Evolutionary conservation across 2,888 invertebrate genomes (phyloP).

Genomic region (Tupiocoris notatus): DNA sequence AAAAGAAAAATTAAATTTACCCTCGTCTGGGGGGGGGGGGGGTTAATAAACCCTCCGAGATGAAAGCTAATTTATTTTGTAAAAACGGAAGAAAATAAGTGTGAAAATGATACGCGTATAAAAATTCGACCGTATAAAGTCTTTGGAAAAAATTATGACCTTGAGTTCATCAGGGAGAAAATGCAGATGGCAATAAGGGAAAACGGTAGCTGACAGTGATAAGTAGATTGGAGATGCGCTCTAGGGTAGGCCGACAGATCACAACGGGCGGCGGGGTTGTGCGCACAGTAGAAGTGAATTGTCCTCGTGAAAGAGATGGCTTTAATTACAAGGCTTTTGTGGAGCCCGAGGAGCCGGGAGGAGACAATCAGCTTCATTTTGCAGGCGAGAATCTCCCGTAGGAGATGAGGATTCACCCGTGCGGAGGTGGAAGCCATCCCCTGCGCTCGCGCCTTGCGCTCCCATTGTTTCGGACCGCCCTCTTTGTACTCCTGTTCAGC

Average conservation of each 20-base stretch:
- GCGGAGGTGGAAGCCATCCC: not conserved
- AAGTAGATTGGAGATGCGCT: not conserved
- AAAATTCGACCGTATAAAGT: no score
- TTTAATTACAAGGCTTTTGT: constrained; percentile 3
- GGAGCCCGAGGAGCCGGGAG: not conserved
- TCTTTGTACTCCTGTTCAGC: not conserved
- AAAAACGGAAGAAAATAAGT: no score
- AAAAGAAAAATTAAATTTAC: no score
- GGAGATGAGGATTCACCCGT: not conserved
- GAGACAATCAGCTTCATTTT: constrained; percentile 1
- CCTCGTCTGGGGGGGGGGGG: no score
- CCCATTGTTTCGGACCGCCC: not conserved
- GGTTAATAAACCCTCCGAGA: no score
- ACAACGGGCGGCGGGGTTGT: not conserved
- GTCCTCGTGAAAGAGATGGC: not conserved
- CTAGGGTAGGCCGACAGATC: not conserved
- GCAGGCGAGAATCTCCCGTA: not conserved
- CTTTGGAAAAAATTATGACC: no score
- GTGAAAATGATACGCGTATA: no score
- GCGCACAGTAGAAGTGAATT: not conserved
- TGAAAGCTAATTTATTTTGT: no score
- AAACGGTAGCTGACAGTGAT: no score
- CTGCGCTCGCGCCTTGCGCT: not conserved
- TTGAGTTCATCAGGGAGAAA: no score
- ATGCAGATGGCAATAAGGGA: no score